phyloP scores from a whole-genome alignment of 92 coral and sea anemone genomes.

The Nematostella vectensis region DNA sequence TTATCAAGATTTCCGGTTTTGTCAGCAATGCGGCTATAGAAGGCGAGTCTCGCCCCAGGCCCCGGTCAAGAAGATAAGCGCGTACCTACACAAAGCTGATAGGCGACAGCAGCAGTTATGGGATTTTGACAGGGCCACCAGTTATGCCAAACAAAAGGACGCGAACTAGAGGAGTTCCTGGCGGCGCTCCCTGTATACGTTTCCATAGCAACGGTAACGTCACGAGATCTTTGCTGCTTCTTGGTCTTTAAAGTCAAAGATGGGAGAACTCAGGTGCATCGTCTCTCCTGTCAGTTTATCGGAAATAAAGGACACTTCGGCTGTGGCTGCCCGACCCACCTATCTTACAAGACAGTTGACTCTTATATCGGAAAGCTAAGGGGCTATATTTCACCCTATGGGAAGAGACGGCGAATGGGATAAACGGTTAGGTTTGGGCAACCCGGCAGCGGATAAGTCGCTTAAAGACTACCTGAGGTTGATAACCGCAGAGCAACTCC shows the following conservation, averaged over 20 bases:
- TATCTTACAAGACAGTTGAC: slow-evolving; percentile 30
- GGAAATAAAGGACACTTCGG: slow-evolving; percentile 3
- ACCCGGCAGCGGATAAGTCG: slow-evolving; percentile 46
- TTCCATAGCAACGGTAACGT: slow-evolving; percentile 17
- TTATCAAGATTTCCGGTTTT: slow-evolving; percentile 45
- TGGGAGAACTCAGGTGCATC: slow-evolving; percentile 46
- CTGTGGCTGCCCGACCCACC: slow-evolving; percentile 25
- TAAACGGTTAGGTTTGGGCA: slow-evolving; percentile 28
- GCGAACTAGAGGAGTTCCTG: slow-evolving; percentile 24
- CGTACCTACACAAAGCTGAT: slow-evolving; percentile 11
- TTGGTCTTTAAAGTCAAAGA: slow-evolving; percentile 31
- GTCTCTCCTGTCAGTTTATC: slow-evolving; percentile 13
- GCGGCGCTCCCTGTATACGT: slow-evolving; percentile 8
- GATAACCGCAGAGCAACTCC: slow-evolving; percentile 48
- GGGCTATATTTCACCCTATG: slow-evolving; percentile 29
- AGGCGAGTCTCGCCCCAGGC: slow-evolving; percentile 5
- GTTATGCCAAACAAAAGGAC: slow-evolving; percentile 29
- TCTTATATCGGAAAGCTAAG: slow-evolving; percentile 39
- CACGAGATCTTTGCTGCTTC: slow-evolving; percentile 29
- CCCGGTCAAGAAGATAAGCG: not conserved
- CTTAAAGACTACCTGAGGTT: slow-evolving; percentile 33
- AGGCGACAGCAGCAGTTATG: slow-evolving; percentile 24
- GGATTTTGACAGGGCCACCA: slow-evolving; percentile 12
- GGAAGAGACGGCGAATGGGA: slow-evolving; percentile 45
- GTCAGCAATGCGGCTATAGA: slow-evolving; percentile 46